Evolutionary conservation across 2,888 invertebrate genomes (phyloP), one percentile per base, ranked within the genome.

Genomic region (Cheilosia vulpina): DNA sequence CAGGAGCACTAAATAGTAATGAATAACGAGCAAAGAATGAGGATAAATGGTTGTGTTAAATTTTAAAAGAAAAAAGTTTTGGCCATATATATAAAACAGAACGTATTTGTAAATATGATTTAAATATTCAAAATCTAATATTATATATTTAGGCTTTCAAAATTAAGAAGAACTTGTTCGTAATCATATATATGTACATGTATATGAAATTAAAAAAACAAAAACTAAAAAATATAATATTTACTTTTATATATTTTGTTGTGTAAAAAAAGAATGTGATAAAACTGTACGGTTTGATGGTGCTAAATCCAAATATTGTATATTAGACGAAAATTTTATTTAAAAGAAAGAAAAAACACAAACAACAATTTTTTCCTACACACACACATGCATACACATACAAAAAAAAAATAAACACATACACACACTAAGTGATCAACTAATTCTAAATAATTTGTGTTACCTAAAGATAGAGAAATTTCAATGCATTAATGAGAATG

Each of bases 261-360:
- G 89, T 89, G 89, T 88, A 89, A 88, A 85, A 88, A 88, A 87
- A 87, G 88, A 88, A 88, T 89, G 89, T 89, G 89, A 89, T 89
- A 89, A 87, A 88, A 88, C 81, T 83, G 87, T 87, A 88, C 82
- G 88, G 89, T 90, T 89, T 90, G 88, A 91, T 91, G 92, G 92
- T 92, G 92, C 92, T 92, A 92, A 90, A 92, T 91, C 92, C 92
- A 91, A 92, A 92, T 91, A 91, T 52, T 52, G 52, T 89, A 89
- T 87, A 87, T 82, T 87, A 87, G 83, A 87, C 72, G 82, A 87
- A 87, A 81, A 87, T 83, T 78, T 81, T 81, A 87, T 87, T 82
- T 73, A 83, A 83, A 75, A 81, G 62, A 77, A 68, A 72, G 24
- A 81, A 66, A 75, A 78, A 66, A 77, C 60, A 72, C 21, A 81